Base-by-base conservation (phyloP, 1,140 invertebrate genomes). In the Drosophila repleta region DNA sequence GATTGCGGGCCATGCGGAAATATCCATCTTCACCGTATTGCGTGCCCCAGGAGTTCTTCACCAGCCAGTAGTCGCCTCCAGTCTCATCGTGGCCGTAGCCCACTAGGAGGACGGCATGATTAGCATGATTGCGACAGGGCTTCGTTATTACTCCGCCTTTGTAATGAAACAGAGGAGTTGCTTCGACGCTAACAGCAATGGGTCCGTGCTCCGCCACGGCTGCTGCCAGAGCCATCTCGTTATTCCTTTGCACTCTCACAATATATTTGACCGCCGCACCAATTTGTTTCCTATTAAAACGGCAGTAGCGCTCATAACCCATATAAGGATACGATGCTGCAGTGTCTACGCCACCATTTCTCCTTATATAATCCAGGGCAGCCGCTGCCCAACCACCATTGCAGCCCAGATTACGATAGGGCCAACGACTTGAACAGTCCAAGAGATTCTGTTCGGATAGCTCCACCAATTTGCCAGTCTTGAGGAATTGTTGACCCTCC, bases 381-480 rank as follows among this genome's bases (percentile, higher is more conserved):
- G 94, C 0, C 2, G 0, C 93, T 93, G 96, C 96, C 0, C 0
- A 3, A 66, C 97, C 97, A 67, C 96, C 96, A 62, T 95, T 93
- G 81, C 97, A 98, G 7, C 97, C 97, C 98, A 4, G 96, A 96
- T 73, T 95, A 96, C 43, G 79, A 32, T 7, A 11, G n/a, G n/a
- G n/a, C n/a, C n/a, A n/a, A n/a, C n/a, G n/a, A n/a, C n/a, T n/a
- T 6, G 96, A 96, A 81, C 97, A 98, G 92, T 98, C 97, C 6
- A 98, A 92, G 8, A 98, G 92, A 85, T 98, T 97, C 92, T 98
- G 97, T 92, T 98, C 97, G 71, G 96, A 97, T 0, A 98, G 93
- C 1, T 95, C 96, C 0, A 96, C 93, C 1, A 98, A 63, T 92
- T 92, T 24, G 21, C 21, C 21, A 2, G 21, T 24, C 21, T 24